These are phyloP conservation scores for Heliconius himera DNA, from an alignment of 1,140 invertebrate species.

Conservation along the genomic window DNA sequence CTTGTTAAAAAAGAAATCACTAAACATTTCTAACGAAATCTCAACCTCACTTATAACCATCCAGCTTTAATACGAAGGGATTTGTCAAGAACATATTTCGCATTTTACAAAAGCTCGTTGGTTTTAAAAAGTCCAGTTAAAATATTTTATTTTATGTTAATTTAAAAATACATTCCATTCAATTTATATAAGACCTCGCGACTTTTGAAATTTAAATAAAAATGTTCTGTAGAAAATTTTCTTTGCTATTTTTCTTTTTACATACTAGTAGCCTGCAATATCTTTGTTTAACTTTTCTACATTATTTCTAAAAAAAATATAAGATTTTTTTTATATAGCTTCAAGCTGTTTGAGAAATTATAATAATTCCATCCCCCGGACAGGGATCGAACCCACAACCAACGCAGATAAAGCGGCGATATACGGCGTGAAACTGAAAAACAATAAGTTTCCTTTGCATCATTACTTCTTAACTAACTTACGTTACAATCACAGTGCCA, in stretches of 20 bases:
- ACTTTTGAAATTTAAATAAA: slow-evolving; percentile 13
- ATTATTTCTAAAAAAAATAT: not conserved
- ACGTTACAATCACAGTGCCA: too few species aligned
- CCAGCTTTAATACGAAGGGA: not conserved
- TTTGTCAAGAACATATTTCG: not conserved
- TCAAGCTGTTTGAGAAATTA: too few species aligned
- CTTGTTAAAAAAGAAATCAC: not conserved
- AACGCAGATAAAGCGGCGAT: too few species aligned
- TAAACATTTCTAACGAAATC: not conserved
- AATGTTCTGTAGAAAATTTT: not conserved
- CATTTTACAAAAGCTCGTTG: slow-evolving; percentile 1
- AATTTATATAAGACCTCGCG: slow-evolving; percentile 1
- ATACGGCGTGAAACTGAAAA: too few species aligned
- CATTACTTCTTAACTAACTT: too few species aligned
- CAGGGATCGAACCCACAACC: too few species aligned
- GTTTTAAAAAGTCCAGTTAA: not conserved
- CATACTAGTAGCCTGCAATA: not conserved
- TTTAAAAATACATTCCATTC: slow-evolving; percentile 11
- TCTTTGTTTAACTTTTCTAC: too few species aligned
- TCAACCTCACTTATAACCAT: not conserved
- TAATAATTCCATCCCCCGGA: too few species aligned
- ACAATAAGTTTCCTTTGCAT: too few species aligned
- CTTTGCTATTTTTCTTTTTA: not conserved
- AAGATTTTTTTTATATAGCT: too few species aligned
- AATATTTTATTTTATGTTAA: slow-evolving; percentile 10